A percentile compares a stretch with the other conserved stretches of the same genome.
These are phyloP conservation scores for Eunapius fragilis DNA, from an alignment of 37 sponge, comb jelly and placozoan genomes.

Conservation along the genomic window DNA sequence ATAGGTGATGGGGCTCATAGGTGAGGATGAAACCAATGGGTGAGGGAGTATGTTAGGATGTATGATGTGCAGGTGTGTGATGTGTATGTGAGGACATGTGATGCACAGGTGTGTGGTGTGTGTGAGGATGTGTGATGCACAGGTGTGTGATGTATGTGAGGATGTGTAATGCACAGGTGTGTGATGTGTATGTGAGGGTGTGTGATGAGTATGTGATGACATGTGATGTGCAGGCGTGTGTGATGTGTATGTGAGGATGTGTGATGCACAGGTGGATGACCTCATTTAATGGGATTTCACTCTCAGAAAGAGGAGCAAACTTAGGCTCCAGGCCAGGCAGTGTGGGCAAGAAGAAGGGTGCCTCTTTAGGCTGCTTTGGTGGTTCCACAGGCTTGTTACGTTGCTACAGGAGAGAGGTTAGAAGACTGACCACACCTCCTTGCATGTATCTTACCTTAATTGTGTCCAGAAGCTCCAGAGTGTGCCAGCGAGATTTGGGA, in stretches of 20 bases:
- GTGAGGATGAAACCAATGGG: too few relatives aligned
- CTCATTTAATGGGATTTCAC: slow-evolving; percentile 31
- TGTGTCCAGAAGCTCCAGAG: slow-evolving; percentile 78
- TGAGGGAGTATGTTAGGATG: too few relatives aligned
- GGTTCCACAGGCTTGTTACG: slow-evolving; percentile 97
- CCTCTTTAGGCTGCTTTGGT: slow-evolving; percentile 70
- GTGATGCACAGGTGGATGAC: background rate
- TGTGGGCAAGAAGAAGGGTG: slow-evolving; percentile 96
- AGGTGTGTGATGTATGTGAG: too few relatives aligned
- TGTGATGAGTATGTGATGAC: too few relatives aligned
- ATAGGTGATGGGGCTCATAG: background rate
- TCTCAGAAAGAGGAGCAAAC: slow-evolving; percentile 35
- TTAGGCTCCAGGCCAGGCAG: slow-evolving; percentile 69
- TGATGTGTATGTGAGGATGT: background rate
- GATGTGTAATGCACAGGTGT: too few relatives aligned
- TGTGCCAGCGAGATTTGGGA: slow-evolving; percentile 88
- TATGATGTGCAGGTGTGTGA: too few relatives aligned
- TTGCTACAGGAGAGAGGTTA: slow-evolving; percentile 19
- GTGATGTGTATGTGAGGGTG: too few relatives aligned
- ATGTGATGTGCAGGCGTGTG: background rate
- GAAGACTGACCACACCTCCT: background rate
- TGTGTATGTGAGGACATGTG: too few relatives aligned
- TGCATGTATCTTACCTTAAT: slow-evolving; percentile 60
- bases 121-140: too few relatives aligned
- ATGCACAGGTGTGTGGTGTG: too few relatives aligned